Evolutionary conservation across 2,113 vertebrate species (phyloP).

Genomic region (Microcebus jonahi): DNA sequence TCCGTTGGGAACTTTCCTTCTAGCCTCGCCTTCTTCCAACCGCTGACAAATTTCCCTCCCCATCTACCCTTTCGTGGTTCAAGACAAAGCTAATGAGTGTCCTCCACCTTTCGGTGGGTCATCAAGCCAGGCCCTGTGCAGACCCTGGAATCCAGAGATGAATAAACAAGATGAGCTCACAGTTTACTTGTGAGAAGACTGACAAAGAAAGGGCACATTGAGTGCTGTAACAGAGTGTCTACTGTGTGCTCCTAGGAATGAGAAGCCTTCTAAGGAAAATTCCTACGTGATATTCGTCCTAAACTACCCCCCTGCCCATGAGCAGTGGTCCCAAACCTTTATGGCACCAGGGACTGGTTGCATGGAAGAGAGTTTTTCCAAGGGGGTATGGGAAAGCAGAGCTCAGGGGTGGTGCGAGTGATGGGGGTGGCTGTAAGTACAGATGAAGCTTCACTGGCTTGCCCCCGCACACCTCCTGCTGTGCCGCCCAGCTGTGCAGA

Average conservation of each 20-base stretch:
- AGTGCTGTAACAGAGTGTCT: background rate
- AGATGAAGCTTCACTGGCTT: no score
- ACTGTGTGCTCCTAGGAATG: fast-evolving
- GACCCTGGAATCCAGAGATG: background rate
- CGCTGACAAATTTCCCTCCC: background rate
- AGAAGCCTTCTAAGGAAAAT: background rate
- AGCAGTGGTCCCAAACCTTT: no score
- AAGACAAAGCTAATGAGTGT: background rate
- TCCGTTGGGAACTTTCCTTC: background rate
- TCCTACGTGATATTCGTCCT: background rate
- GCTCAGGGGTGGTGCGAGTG: no score
- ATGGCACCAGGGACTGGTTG: no score
- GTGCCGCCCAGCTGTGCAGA: no score
- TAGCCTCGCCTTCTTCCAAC: background rate
- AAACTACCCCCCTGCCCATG: no score
- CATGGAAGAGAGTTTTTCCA: no score
- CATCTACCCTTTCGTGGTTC: background rate
- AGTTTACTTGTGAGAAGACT: background rate
- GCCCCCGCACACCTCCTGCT: no score
- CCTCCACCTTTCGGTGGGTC: background rate
- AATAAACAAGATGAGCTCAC: background rate
- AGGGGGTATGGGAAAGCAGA: no score
- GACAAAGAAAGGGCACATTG: background rate
- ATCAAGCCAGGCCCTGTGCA: background rate
- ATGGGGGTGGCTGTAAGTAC: no score